Percentiles rank a stretch among this genome's conserved stretches.
phyloP scores from a whole-genome alignment of 2,888 invertebrate species.

The Sinodicranocentrus sp. region DNA sequence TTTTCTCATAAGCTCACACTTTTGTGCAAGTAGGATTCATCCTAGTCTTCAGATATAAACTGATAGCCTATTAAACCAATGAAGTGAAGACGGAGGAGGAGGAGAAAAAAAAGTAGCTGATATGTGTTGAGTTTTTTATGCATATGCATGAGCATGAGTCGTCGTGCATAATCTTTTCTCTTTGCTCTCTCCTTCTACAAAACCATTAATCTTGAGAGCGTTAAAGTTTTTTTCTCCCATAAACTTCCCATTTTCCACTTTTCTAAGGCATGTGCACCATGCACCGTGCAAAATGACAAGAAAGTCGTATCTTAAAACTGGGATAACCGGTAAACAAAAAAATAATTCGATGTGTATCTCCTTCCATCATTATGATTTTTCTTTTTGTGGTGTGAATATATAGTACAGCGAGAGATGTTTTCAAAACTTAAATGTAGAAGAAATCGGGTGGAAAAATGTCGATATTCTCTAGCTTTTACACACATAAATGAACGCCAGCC shows the following conservation, averaged over 20 bases:
- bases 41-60: background rate
- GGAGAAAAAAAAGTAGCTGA: constrained; percentile 10
- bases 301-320: background rate
- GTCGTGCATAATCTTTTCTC: constrained; percentile 36
- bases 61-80: constrained; percentile 40
- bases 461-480: constrained; percentile 1
- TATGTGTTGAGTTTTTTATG: constrained; percentile 23
- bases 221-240: constrained; percentile 47
- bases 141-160: constrained; percentile 20
- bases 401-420: background rate
- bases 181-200: constrained; percentile 6
- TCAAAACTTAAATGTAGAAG: constrained; percentile 8
- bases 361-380: constrained; percentile 10
- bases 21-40: background rate
- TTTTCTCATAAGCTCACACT: background rate
- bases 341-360: constrained; percentile 5
- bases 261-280: background rate
- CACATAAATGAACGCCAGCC: background rate
- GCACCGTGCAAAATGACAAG: constrained; percentile 15
- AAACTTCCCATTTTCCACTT: constrained; percentile 47
- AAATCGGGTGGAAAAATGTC: constrained; percentile 30
- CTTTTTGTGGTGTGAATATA: background rate
- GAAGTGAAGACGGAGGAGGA: constrained; percentile 26
- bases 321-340: constrained; percentile 15
- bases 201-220: constrained; percentile 45